Conservation (phyloP, 2,113 vertebrate genomes). For the Sarotherodon lohbergeri region DNA sequence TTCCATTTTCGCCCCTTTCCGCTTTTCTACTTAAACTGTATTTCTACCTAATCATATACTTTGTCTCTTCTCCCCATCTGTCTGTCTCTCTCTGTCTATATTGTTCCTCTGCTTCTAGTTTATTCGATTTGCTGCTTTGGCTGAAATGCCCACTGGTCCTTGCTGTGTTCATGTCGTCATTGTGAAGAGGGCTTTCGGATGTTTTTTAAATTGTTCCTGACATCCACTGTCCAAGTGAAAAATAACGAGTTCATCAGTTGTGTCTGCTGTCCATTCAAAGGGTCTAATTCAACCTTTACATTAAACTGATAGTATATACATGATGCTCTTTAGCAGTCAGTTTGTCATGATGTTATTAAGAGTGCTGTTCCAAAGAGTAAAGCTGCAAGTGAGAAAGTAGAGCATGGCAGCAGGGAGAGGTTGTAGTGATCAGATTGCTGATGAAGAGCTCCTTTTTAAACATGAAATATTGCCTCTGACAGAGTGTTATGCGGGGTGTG, state of each 20-base stretch:
- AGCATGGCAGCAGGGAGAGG: not conserved
- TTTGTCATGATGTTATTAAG: not conserved
- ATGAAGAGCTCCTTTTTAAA: conserved; percentile 18
- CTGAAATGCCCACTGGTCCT: conserved; percentile 7
- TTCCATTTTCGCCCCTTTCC: not conserved
- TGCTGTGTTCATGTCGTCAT: not conserved
- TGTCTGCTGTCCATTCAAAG: not conserved
- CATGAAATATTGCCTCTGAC: conserved; percentile 33
- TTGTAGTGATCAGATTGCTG: not conserved
- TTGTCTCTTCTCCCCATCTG: not conserved
- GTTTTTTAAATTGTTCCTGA: not conserved
- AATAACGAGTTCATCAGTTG: not conserved
- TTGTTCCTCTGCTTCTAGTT: not conserved
- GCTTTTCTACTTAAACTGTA: not conserved
- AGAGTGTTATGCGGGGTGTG: not conserved
- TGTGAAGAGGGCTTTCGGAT: not conserved
- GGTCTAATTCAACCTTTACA: not conserved
- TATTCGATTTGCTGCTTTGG: conserved; percentile 9
- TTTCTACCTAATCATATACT: not conserved
- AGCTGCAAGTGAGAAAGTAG: not conserved
- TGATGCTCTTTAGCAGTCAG: not conserved
- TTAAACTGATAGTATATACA: not conserved
- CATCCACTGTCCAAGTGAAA: not conserved
- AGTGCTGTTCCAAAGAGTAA: not conserved
- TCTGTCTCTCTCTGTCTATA: not conserved